Percentiles rank a stretch among this genome's conserved stretches.
phyloP scores from a whole-genome alignment of 1,140 invertebrate species.

The Parapsyche elsis region DNA sequence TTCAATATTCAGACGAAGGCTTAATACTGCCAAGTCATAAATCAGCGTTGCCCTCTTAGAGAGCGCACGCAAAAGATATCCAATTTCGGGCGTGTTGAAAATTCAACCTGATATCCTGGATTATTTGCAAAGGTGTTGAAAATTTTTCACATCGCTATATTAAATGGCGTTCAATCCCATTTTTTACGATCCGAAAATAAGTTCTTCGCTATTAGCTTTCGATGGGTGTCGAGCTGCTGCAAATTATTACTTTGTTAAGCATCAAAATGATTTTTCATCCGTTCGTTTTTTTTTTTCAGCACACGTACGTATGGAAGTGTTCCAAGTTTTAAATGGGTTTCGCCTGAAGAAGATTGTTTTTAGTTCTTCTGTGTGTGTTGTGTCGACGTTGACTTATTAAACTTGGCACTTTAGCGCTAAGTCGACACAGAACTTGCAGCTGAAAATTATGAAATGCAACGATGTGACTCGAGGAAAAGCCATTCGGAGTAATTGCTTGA shows the following conservation, averaged over 20 bases:
- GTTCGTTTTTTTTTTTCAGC: too few species aligned
- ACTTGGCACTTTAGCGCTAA: slow-evolving; percentile 19
- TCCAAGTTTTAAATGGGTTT: slow-evolving; percentile 8
- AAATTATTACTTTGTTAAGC: not conserved
- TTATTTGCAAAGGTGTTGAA: slow-evolving; percentile 1
- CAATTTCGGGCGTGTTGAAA: slow-evolving; percentile 13
- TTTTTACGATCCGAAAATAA: slow-evolving; percentile 7
- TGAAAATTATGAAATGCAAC: slow-evolving; percentile 4
- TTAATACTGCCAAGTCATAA: slow-evolving; percentile 32
- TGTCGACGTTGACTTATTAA: slow-evolving; percentile 7
- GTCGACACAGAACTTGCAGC: not conserved
- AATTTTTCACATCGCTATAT: not conserved
- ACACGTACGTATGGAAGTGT: not conserved
- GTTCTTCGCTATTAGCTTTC: not conserved
- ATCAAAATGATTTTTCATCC: too few species aligned
- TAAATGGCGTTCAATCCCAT: not conserved
- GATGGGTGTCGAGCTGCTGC: not conserved
- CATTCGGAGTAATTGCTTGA: too few species aligned
- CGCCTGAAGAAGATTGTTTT: not conserved
- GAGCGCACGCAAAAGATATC: slow-evolving; percentile 10
- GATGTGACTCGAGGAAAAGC: too few species aligned
- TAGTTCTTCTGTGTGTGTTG: not conserved
- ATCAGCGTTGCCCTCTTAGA: slow-evolving; percentile 10
- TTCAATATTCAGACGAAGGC: slow-evolving; percentile 34
- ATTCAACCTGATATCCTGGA: not conserved